Evolutionary conservation across 2,113 vertebrate species (phyloP).

Genomic region (Ginglymostoma cirratum): DNA sequence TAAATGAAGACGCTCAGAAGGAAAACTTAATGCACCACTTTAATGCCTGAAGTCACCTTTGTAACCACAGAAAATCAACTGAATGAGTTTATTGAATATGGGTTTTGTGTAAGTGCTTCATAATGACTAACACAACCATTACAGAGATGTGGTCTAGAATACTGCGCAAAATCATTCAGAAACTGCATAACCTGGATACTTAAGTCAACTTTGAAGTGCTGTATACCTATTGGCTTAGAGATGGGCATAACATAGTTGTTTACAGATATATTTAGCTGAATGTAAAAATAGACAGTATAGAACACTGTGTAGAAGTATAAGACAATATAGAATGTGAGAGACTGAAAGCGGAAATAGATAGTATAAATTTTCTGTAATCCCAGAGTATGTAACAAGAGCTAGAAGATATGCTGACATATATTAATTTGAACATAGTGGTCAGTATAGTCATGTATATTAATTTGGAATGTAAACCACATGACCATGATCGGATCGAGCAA

Average conservation of each 20-base stretch:
- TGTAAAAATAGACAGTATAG: no score
- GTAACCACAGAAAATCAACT: not conserved
- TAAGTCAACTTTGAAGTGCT: not conserved
- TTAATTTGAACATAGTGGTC: no score
- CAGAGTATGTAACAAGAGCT: no score
- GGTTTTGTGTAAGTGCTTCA: not conserved
- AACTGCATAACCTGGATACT: not conserved
- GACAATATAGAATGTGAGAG: no score
- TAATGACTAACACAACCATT: not conserved
- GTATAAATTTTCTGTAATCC: no score
- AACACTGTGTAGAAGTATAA: no score
- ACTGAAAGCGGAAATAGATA: no score
- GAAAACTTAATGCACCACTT: not conserved
- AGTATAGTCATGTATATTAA: no score
- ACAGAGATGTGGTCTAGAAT: not conserved
- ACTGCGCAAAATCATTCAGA: not conserved
- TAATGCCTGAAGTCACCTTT: not conserved
- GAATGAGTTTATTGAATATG: not conserved
- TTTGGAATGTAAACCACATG: no score
- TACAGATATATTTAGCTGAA: not conserved
- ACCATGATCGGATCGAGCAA: no score
- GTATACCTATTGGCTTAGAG: not conserved
- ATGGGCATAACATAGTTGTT: not conserved
- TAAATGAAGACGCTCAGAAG: not conserved
- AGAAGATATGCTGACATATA: no score